A percentile compares a stretch with the other conserved stretches of the same genome.
Evolutionary conservation across 2,888 invertebrate genomes (phyloP).

Genomic region (Cosmorhoe ocellata): DNA sequence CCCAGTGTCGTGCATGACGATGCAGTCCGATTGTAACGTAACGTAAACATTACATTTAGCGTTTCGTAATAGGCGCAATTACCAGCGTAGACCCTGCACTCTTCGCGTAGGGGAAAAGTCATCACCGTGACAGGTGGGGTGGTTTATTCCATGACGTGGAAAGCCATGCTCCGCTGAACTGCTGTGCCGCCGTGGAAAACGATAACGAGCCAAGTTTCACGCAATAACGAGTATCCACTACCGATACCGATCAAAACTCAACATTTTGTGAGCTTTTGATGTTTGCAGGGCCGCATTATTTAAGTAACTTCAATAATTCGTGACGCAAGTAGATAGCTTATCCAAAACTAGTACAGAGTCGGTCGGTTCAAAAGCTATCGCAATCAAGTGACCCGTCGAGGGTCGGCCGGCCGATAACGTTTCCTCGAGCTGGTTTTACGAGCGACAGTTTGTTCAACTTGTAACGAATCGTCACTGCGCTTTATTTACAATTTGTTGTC

Average conservation of each 20-base stretch:
- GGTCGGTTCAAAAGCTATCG: conserved; percentile 62
- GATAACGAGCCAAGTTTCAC: conserved; percentile 53
- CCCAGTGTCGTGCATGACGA: conserved; percentile 38
- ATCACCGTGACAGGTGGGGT: conserved; percentile 78
- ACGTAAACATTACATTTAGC: conserved; percentile 38
- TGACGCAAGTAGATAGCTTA: conserved; percentile 77
- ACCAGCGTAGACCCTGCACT: conserved; percentile 30
- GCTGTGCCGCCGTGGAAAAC: conserved; percentile 61
- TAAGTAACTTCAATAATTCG: conserved; percentile 40
- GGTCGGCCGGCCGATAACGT: conserved; percentile 49
- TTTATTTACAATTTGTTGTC: conserved; percentile 63
- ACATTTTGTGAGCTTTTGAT: not conserved
- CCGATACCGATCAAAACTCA: conserved; percentile 7
- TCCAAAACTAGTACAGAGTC: conserved; percentile 67
- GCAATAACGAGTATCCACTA: conserved; percentile 48
- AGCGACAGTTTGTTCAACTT: conserved; percentile 76
- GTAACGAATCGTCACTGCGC: conserved; percentile 54
- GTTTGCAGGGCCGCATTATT: conserved; percentile 19
- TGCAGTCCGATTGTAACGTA: conserved; percentile 31
- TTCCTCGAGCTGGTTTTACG: conserved; percentile 55
- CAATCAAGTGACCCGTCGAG: conserved; percentile 46
- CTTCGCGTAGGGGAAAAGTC: conserved; percentile 38
- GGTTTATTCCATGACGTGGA: conserved; percentile 71
- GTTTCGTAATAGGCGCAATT: conserved; percentile 40
- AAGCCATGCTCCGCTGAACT: conserved; percentile 68